A percentile compares a stretch with the other conserved stretches of the same genome.
phyloP scores from a whole-genome alignment of 2,888 invertebrate species.

The Drosophila infuscata region DNA sequence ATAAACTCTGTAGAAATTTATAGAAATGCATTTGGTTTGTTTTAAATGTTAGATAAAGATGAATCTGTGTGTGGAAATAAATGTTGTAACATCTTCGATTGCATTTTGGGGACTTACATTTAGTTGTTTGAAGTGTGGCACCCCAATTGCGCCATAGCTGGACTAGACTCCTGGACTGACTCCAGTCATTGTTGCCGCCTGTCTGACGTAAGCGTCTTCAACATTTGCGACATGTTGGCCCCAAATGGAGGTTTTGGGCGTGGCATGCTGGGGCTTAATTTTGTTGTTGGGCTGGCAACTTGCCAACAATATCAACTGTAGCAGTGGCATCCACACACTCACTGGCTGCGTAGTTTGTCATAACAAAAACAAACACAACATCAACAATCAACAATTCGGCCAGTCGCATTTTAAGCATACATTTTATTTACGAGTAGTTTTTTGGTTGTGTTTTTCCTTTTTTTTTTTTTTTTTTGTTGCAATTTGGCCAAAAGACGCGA shows the following conservation, averaged over 20 bases:
- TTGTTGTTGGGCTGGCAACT: conserved; percentile 54
- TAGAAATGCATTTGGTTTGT: background rate
- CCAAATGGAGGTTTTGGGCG: conserved; percentile 10
- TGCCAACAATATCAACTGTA: conserved; percentile 47
- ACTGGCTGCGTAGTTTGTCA: conserved; percentile 51
- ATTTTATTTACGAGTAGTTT: conserved; percentile 69
- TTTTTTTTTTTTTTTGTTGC: conserved; percentile 9
- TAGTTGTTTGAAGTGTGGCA: background rate
- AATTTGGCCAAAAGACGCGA: conserved; percentile 44
- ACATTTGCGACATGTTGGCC: conserved; percentile 27
- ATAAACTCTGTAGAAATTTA: background rate
- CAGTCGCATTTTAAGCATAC: conserved; percentile 57
- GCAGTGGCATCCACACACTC: conserved; percentile 29
- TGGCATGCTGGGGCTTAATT: background rate
- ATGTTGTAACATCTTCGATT: background rate
- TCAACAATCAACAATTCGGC: conserved; percentile 15
- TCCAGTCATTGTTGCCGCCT: conserved; percentile 7
- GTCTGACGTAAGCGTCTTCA: conserved; percentile 66
- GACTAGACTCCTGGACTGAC: conserved; percentile 26
- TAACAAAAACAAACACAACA: conserved; percentile 24
- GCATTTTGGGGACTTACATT: background rate
- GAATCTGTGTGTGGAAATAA: background rate
- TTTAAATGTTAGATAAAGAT: background rate
- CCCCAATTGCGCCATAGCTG: conserved; percentile 11
- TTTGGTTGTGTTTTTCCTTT: conserved; percentile 7